These are phyloP conservation scores for Channa maculata DNA, from an alignment of 2,113 vertebrate genomes.

Conservation along the genomic window DNA sequence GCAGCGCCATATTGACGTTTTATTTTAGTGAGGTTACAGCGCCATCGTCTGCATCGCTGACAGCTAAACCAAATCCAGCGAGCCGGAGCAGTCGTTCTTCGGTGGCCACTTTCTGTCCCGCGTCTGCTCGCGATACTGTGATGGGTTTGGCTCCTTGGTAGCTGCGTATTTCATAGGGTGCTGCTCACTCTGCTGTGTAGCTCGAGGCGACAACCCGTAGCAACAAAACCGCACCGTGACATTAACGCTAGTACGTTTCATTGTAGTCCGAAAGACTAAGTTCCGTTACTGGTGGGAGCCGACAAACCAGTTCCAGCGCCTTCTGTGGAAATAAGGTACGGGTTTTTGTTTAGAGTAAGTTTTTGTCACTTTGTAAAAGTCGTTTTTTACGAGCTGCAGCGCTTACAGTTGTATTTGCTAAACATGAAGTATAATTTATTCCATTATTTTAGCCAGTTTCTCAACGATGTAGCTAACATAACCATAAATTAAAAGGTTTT, in stretches of 20 bases:
- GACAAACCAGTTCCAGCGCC: neutral
- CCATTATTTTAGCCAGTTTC: no score
- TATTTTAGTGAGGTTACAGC: neutral
- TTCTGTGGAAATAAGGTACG: neutral
- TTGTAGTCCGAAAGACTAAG: neutral
- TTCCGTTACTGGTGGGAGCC: neutral
- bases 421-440: no score
- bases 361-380: no score
- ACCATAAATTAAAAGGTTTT: no score
- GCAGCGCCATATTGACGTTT: neutral
- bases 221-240: no score
- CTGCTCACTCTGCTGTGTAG: neutral
- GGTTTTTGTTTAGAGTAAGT: neutral
- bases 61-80: neutral
- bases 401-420: no score
- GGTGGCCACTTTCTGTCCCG: neutral
- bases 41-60: conserved; percentile 28
- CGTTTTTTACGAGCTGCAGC: no score
- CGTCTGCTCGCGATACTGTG: conserved; percentile 43
- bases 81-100: no score
- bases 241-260: neutral
- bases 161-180: neutral
- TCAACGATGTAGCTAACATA: no score
- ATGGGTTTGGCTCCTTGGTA: rapidly evolving
- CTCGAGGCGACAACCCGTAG: no score